Conservation (phyloP, 2,113 vertebrate genomes). For the Cacatua alba region DNA sequence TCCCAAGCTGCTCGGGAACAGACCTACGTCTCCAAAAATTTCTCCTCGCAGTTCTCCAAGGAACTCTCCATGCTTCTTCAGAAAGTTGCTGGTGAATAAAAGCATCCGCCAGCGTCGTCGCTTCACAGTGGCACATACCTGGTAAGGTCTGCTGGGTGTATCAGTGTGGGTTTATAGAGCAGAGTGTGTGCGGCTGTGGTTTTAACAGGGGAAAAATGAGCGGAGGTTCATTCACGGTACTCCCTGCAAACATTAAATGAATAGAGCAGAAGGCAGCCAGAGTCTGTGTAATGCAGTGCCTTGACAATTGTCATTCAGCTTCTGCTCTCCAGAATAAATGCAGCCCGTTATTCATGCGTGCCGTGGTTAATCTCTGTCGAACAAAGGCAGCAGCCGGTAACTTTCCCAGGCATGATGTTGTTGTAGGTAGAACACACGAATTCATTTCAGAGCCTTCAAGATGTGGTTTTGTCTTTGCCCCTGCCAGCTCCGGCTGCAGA, state of each 20-base stretch:
- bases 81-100: conserved; percentile 98
- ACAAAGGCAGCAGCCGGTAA: conserved; percentile 31
- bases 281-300: neutral
- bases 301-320: neutral
- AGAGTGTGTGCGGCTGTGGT: neutral
- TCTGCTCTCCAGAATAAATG: neutral
- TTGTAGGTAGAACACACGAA: neutral
- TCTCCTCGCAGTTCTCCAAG: conserved; percentile 94
- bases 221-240: neutral
- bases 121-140: conserved; percentile 97
- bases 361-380: neutral
- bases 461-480: fast-evolving
- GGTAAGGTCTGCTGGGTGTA: conserved; percentile 79
- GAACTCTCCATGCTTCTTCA: conserved; percentile 91
- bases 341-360: neutral
- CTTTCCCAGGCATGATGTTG: neutral
- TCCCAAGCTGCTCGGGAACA: conserved; percentile 85
- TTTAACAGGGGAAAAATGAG: neutral
- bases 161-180: neutral
- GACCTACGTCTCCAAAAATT: conserved; percentile 92
- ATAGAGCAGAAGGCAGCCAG: neutral
- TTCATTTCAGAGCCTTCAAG: neutral
- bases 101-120: conserved; percentile 95
- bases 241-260: neutral
- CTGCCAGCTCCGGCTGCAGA: neutral